These are phyloP conservation scores for Lophochroa leadbeateri DNA, from an alignment of 2,113 vertebrate species.

Conservation along the genomic window DNA sequence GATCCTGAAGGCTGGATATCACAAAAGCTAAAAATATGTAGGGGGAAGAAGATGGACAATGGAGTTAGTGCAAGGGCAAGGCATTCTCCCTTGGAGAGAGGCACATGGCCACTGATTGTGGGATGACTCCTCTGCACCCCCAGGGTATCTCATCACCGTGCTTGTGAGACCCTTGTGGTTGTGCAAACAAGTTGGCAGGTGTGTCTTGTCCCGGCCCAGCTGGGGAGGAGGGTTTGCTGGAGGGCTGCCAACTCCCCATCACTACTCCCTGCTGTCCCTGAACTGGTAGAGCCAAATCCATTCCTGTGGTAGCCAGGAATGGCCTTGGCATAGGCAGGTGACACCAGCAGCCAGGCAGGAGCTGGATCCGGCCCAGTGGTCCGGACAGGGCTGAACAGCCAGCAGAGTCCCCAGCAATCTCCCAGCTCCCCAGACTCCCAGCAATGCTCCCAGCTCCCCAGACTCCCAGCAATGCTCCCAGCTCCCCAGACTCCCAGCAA, in stretches of 20 bases:
- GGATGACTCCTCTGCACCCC: neutral
- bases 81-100: neutral
- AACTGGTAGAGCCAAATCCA: neutral
- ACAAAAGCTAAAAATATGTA: neutral
- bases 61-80: neutral
- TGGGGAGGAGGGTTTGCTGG: neutral
- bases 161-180: neutral
- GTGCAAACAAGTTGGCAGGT: neutral
- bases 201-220: neutral
- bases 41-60: neutral
- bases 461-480: neutral
- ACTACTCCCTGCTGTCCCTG: neutral
- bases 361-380: neutral
- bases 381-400: neutral
- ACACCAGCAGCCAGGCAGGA: neutral
- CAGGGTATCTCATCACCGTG: neutral
- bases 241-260: neutral
- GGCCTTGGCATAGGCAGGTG: neutral
- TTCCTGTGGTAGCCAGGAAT: neutral
- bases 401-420: neutral
- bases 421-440: neutral
- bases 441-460: neutral
- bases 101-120: neutral
- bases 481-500: neutral
- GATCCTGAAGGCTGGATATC: neutral